phyloP scores from a whole-genome alignment of 2,113 vertebrate species.

The Psittacula cyanocephala region DNA sequence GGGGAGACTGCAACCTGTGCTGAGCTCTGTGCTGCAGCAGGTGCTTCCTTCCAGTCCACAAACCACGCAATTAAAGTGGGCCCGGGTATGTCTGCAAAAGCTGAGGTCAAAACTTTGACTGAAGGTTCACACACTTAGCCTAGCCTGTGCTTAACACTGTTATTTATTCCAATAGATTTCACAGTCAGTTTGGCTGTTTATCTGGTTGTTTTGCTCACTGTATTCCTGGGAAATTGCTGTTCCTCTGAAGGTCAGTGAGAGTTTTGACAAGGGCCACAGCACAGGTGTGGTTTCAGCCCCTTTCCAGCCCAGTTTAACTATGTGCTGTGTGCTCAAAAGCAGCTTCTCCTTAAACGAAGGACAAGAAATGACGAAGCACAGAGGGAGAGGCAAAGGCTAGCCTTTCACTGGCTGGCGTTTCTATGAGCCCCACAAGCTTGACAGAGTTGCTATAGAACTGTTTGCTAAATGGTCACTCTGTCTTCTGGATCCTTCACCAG shows the following conservation, averaged over 20 bases:
- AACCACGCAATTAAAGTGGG: background rate
- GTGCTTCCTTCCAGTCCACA: background rate
- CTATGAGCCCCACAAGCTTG: fast-evolving
- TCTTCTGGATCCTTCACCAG: background rate
- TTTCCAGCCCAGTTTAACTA: background rate
- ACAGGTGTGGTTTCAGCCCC: background rate
- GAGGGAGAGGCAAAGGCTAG: background rate
- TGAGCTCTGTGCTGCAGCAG: background rate
- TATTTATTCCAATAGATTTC: conserved; percentile 54
- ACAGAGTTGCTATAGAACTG: background rate
- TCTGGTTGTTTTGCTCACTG: background rate
- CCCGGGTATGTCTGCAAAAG: background rate
- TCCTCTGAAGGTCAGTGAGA: background rate
- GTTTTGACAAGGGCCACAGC: background rate
- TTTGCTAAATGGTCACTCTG: background rate
- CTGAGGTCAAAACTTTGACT: conserved; percentile 51
- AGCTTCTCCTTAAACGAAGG: background rate
- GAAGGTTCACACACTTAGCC: conserved; percentile 45
- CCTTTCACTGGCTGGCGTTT: fast-evolving
- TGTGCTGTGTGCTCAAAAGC: background rate
- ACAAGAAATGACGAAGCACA: background rate
- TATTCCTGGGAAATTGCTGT: background rate
- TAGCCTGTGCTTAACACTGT: conserved; percentile 42
- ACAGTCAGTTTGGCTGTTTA: conserved; percentile 24
- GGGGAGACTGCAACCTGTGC: background rate